phyloP scores from a whole-genome alignment of 2,797 vertebrate species.

The Esox masquinongy region DNA sequence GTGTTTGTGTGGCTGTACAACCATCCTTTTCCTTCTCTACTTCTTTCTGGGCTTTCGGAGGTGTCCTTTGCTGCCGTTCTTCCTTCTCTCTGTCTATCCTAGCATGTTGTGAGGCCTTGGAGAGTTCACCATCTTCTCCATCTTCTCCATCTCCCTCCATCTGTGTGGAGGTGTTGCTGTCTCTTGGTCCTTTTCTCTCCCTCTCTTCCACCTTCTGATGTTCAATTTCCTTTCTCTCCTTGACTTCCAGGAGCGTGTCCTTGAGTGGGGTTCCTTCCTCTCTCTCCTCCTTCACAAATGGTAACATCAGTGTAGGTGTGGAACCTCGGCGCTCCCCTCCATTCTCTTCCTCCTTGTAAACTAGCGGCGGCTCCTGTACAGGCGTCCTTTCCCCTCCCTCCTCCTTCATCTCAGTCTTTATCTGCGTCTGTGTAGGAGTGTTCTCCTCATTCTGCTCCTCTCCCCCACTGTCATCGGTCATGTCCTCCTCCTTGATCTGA shows the following conservation, averaged over 20 bases:
- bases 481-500: constrained; percentile 49
- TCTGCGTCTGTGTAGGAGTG: constrained; percentile 29
- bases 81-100: constrained; percentile 57
- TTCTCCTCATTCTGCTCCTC: constrained; percentile 33
- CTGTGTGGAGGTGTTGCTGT: constrained; percentile 19
- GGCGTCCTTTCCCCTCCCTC: constrained; percentile 28
- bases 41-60: constrained; percentile 52
- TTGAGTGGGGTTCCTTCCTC: constrained; percentile 35
- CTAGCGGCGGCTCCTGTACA: constrained; percentile 26
- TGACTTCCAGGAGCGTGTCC: constrained; percentile 37
- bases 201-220: constrained; percentile 19
- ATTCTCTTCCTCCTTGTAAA: constrained; percentile 41
- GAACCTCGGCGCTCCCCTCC: constrained; percentile 32
- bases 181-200: constrained; percentile 17
- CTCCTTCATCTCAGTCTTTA: constrained; percentile 41
- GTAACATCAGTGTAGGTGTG: constrained; percentile 18
- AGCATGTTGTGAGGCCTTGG: constrained; percentile 51
- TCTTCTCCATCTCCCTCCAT: constrained; percentile 39
- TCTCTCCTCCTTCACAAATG: constrained; percentile 47
- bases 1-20: constrained; percentile 35
- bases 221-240: constrained; percentile 18
- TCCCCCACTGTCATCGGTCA: constrained; percentile 14
- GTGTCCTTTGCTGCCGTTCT: constrained; percentile 53
- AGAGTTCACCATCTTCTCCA: constrained; percentile 24
- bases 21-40: constrained; percentile 58